Percentiles rank a stretch among this genome's conserved stretches.
Conservation (phyloP, 2,888 invertebrate species). For the Acleris laterana region DNA sequence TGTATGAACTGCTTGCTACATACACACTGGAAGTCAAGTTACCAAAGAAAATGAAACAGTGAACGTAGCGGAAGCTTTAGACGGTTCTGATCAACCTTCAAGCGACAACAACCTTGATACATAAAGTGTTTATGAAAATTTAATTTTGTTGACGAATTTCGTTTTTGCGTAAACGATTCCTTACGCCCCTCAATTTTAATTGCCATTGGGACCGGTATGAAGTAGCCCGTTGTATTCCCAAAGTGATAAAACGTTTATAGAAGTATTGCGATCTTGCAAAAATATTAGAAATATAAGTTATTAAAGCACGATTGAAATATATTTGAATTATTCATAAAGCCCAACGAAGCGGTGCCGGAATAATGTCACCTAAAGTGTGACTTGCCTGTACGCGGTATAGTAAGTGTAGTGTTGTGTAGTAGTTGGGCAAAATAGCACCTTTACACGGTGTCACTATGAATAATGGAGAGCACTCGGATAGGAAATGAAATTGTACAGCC, state of each 20-base stretch:
- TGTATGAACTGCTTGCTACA: no score
- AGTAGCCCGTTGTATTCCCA: background rate
- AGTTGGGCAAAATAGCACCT: conserved; percentile 43
- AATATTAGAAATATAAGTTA: background rate
- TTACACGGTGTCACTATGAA: conserved; percentile 53
- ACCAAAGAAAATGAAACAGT: no score
- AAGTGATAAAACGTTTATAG: no score
- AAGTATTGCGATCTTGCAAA: no score
- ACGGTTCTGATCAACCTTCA: no score
- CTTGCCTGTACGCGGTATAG: conserved; percentile 30
- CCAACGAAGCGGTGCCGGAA: conserved; percentile 25
- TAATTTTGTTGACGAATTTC: conserved; percentile 21
- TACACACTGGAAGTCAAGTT: no score
- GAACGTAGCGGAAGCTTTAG: no score
- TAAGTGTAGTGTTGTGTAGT: conserved; percentile 33
- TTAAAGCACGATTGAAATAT: background rate
- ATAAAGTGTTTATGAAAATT: conserved; percentile 17
- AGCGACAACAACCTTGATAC: background rate
- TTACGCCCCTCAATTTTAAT: conserved; percentile 16
- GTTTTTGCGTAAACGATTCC: conserved; percentile 4
- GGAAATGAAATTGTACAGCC: conserved; percentile 56
- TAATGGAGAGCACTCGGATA: conserved; percentile 51
- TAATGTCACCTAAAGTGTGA: conserved; percentile 41
- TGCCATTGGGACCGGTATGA: background rate
- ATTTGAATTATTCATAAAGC: conserved; percentile 16